Conservation (phyloP, 2,113 vertebrate genomes). For the Pedetes capensis region DNA sequence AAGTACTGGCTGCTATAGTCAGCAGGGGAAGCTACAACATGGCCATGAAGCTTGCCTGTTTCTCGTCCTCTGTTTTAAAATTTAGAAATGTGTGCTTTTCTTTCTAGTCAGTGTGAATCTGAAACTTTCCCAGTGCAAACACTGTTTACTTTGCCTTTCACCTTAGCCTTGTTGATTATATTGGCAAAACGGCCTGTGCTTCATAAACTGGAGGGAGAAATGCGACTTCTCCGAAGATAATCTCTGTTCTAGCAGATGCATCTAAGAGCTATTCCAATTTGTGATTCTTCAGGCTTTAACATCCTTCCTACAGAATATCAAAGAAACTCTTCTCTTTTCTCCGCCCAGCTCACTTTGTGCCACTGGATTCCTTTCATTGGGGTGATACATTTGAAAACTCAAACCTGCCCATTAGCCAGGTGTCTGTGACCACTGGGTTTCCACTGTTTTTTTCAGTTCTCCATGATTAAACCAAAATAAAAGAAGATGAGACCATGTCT, state of each 20-base stretch:
- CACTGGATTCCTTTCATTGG: slow-evolving; percentile 20
- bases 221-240: not conserved
- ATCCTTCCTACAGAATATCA: slow-evolving; percentile 21
- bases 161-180: slow-evolving; percentile 26
- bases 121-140: slow-evolving; percentile 11
- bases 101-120: not conserved
- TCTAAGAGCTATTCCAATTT: not conserved
- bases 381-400: not conserved
- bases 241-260: not conserved
- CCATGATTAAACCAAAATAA: slow-evolving; percentile 45
- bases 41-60: not conserved
- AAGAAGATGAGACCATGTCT: slow-evolving; percentile 68
- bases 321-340: slow-evolving; percentile 14
- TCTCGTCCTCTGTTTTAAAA: slow-evolving; percentile 17
- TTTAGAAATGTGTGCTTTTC: not conserved
- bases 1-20: not conserved
- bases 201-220: not conserved
- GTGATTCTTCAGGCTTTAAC: not conserved
- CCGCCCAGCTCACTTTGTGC: not conserved
- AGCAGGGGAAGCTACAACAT: not conserved
- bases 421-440: slow-evolving; percentile 53
- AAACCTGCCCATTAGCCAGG: not conserved
- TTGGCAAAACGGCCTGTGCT: slow-evolving; percentile 27
- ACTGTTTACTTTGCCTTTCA: slow-evolving; percentile 21
- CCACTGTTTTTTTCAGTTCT: slow-evolving; percentile 47